These are phyloP conservation scores for Momotus momota DNA, from an alignment of 2,797 vertebrate genomes.

Conservation along the genomic window DNA sequence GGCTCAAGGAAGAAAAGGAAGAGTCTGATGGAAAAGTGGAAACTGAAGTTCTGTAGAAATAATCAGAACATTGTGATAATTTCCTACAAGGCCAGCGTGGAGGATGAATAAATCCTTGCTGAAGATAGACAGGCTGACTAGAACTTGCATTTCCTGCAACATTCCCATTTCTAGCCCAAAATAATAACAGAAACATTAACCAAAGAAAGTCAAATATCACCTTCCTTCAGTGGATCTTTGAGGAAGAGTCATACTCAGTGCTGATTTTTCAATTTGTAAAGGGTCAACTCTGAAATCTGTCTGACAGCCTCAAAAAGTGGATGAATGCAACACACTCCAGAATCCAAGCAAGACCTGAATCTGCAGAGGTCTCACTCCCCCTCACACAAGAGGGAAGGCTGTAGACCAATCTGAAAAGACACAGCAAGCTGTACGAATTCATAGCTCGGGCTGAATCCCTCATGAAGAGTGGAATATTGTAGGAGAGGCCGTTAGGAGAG, in stretches of 20 bases:
- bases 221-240: neutral
- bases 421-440: neutral
- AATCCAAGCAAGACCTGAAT: neutral
- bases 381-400: neutral
- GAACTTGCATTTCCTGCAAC: neutral
- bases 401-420: neutral
- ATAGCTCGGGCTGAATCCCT: neutral
- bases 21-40: neutral
- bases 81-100: neutral
- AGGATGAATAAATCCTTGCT: slow-evolving; percentile 2
- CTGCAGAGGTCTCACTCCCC: neutral
- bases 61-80: neutral
- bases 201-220: neutral
- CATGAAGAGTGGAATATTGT: slow-evolving; percentile 6
- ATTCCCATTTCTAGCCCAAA: neutral
- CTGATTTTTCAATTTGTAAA: neutral
- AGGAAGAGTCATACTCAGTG: neutral
- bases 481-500: neutral
- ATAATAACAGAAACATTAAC: neutral
- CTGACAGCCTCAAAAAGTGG: neutral
- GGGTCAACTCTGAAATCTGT: neutral
- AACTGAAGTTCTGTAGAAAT: neutral
- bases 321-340: neutral
- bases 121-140: neutral
- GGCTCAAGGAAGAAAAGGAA: neutral